Base-by-base conservation (phyloP, 2,888 invertebrate genomes). In the Seira musarum region DNA sequence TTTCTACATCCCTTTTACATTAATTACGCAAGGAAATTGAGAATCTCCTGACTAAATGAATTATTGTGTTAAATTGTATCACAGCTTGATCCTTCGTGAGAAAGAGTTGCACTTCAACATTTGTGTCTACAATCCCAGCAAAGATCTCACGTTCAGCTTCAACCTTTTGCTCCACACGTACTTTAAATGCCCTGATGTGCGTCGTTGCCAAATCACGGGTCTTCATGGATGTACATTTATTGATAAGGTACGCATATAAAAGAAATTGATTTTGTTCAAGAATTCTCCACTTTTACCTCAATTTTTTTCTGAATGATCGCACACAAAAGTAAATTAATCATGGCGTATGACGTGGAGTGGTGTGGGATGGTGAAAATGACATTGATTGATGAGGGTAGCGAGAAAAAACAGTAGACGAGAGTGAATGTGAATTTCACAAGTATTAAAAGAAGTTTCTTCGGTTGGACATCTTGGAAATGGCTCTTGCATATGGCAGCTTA, bases 121-220 rank as follows among this genome's bases (percentile, higher is more conserved):
- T 88, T 95, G 95, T 87, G 95, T 97, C 84, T 95, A 95, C 90
- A 97, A 97, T 91, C 96, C 96, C 46, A 96, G 96, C 91, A 95
- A 95, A 90, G 95, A 96, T 89, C 91, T 94, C 86, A 94, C 95
- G 81, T 95, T 95, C 91, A 94, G 93, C 88, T 98, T 98, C 90
- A 97, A 97, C 90, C 91, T 97, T 90, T 91, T 98, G 83, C 91
- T 98, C 87, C 98, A 98, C 90, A 97, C 97, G 25, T 98, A 98
- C 91, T 95, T 98, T 90, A 96, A 96, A 92, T 97, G 97, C 88
- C 96, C 96, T 82, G 97, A 98, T 90, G 96, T 98, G 65, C 91
- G 95, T 72, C 92, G 96, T 87, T 95, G 96, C 89, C 95, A 95
- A 91, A 95, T 98, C 88, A 95, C 95, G 76, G 97, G 97, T 84